Base-by-base conservation (phyloP, 2,888 invertebrate species). In the Eretmocerus hayati region DNA sequence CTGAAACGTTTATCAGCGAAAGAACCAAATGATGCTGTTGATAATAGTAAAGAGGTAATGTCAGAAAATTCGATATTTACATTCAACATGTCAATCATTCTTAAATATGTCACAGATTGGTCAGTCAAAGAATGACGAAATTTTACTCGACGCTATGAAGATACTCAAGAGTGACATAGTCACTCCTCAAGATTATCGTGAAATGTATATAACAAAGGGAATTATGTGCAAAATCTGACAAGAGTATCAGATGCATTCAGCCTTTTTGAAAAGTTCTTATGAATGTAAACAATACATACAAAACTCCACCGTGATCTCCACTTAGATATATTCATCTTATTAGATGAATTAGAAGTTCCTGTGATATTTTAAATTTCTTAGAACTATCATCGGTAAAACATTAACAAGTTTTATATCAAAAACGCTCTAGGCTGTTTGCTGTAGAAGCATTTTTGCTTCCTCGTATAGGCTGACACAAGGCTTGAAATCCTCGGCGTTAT, bases 101-200 rank as follows among this genome's bases (percentile, higher is more conserved):
- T 26, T 45, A 21, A 49, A 13, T 5, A 33, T 36, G 45, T 52
- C 50, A 38, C 67, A 79, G 79, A 72, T 72, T 39, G 60, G 76
- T 55, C 73, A 73, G 59, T 61, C 70, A 22, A 75, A 75, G 63
- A 76, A 76, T 56, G 74, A 76, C 62, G 67, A 62, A 56, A 70
- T 75, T 47, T 74, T 80, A 64, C 73, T 73, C 46, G 75, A 77
- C 67, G 76, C 79, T 50, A 72, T 72, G 57, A 66, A 65, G 54
- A 79, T 80, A 59, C 72, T 80, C 55, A 73, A 75, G 59, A 75
- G 75, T 49, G 79, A 79, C 58, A 67, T 77, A 54, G 74, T 76
- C 13, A 75, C 77, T 43, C 76, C 77, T 6, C 72, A 73, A 47
- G 77, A 56, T 31, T 56, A 51, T 48, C 52, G 44, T 32, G 42